Percentiles rank a stretch among this genome's conserved stretches.
phyloP scores from a whole-genome alignment of 2,888 invertebrate genomes.

The Branchellion lobata region DNA sequence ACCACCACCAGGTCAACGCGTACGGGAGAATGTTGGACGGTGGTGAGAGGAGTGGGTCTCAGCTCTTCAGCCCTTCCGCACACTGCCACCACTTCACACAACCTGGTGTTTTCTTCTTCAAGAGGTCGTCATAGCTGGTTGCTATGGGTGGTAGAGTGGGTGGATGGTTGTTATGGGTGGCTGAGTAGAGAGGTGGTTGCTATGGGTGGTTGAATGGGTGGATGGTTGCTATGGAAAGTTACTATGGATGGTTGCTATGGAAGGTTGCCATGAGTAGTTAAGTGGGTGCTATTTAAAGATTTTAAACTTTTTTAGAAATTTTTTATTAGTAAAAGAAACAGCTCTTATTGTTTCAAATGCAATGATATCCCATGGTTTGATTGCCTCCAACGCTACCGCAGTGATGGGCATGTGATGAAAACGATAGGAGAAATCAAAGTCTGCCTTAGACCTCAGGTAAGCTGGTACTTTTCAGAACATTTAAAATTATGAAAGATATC shows the following conservation, averaged over 20 bases:
- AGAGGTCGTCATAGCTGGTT: conserved; percentile 48
- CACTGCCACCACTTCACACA: conserved; percentile 59
- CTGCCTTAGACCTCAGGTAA: conserved; percentile 59
- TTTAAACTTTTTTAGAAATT: neutral
- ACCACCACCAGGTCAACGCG: conserved; percentile 62
- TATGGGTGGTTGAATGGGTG: no score
- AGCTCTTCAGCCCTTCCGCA: conserved; percentile 61
- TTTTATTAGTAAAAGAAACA: conserved; percentile 23
- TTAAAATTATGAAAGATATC: neutral
- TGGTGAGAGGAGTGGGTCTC: conserved; percentile 61
- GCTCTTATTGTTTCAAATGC: no score
- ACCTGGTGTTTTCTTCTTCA: conserved; percentile 61
- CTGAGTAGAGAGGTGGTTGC: no score
- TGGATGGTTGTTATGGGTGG: no score
- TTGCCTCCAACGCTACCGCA: no score
- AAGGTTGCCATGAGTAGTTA: neutral
- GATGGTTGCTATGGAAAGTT: no score
- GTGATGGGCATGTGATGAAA: conserved; percentile 49
- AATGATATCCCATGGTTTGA: no score
- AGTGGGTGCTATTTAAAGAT: neutral
- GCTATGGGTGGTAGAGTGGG: no score
- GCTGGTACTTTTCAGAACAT: conserved; percentile 4
- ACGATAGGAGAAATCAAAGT: conserved; percentile 61
- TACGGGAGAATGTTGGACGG: conserved; percentile 57
- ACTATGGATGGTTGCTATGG: no score